Percentiles rank a stretch among this genome's conserved stretches.
These are phyloP conservation scores for Nycticryphes semicollaris DNA, from an alignment of 2,113 vertebrate species.

Conservation along the genomic window DNA sequence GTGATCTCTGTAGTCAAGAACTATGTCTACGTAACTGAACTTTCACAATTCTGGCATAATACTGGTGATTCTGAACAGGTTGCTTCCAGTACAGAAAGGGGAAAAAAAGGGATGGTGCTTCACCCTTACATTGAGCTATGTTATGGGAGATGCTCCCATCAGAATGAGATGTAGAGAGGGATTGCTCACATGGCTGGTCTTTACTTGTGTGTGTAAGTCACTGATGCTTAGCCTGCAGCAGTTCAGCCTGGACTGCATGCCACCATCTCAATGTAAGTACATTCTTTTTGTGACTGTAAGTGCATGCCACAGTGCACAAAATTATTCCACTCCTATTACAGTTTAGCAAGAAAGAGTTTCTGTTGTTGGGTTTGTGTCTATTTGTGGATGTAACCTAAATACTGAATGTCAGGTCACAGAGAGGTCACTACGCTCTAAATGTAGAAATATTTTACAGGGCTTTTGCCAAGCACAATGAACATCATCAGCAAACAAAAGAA, in stretches of 20 bases:
- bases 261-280: background rate
- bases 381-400: conserved; percentile 45
- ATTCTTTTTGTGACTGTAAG: background rate
- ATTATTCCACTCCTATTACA: background rate
- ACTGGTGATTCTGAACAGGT: background rate
- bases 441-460: background rate
- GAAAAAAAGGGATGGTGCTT: background rate
- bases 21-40: background rate
- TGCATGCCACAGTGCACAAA: background rate
- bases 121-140: background rate
- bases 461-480: background rate
- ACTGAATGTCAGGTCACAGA: background rate
- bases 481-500: background rate
- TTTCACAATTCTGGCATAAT: accelerated
- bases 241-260: background rate
- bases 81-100: background rate
- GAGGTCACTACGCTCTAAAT: background rate
- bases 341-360: background rate
- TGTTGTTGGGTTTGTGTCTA: background rate
- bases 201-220: background rate
- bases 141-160: background rate
- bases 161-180: background rate
- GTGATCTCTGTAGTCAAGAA: background rate
- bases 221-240: background rate
- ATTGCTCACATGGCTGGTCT: background rate